phyloP scores from a whole-genome alignment of 2,797 vertebrate genomes.

The Molossus alvarezi region DNA sequence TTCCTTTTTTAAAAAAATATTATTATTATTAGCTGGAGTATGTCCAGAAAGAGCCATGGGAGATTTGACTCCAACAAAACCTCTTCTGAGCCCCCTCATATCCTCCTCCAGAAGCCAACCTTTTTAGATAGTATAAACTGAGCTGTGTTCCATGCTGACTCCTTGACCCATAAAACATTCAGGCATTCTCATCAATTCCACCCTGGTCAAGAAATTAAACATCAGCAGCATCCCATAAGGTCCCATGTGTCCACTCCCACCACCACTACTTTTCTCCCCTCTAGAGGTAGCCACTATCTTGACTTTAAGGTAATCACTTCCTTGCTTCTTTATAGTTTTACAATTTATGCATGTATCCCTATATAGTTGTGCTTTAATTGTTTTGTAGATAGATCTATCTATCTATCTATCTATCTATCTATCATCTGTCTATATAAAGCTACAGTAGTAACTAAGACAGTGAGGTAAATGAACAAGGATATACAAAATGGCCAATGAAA shows the following conservation, averaged over 20 bases:
- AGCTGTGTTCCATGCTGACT: neutral
- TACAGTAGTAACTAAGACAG: neutral
- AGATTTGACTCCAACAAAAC: neutral
- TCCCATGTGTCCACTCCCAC: neutral
- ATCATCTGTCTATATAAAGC: neutral
- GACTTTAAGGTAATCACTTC: neutral
- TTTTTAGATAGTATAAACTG: neutral
- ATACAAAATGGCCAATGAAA: constrained; percentile 11
- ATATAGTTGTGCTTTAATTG: neutral
- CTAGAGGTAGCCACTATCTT: neutral
- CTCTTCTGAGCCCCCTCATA: neutral
- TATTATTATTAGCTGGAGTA: neutral
- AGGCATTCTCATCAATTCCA: neutral
- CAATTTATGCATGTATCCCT: neutral
- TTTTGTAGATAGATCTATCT: neutral
- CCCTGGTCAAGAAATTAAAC: neutral
- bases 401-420: neutral
- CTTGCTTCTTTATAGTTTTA: neutral
- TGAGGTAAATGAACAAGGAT: neutral
- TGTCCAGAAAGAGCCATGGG: constrained; percentile 4
- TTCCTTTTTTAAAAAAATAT: neutral
- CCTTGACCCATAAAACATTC: neutral
- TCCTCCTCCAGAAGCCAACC: neutral
- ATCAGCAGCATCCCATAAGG: neutral
- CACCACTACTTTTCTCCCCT: neutral